Base-by-base conservation (phyloP, 35 echinoderm and acorn worm genomes). In the Stichopus chloronotus region DNA sequence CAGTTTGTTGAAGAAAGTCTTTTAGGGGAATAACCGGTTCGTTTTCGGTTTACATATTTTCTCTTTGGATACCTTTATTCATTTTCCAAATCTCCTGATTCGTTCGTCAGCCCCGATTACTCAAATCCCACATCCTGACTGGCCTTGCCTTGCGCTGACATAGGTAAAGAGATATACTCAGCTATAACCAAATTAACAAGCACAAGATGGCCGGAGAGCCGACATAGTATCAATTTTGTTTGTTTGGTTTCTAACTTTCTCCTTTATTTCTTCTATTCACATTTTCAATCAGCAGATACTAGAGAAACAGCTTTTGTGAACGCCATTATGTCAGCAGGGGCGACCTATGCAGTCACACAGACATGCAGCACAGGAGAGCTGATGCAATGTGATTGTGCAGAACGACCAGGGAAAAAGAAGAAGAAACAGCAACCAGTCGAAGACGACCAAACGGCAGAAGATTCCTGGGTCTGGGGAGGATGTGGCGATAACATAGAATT, bases 361-460 rank as follows among this genome's bases (percentile, higher is more conserved):
- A 95, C 97, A 23, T 99, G 97, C 71, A 96, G 95, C 24, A 94
- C 95, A 91, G 97, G 97, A 5, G 91, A 94, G n/a, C 88, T 99
- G 0, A 86, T 89, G 53, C 95, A 99, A 80, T 99, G 97, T 79
- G 97, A 94, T 0, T 99, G 97, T 81, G 97, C 92, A 17, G 92
- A 93, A 19, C 59, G 84, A 17, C 91, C 95, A 22, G 92, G 55
- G 22, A 92, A 58, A n/a, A 90, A 86, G 2, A 91, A 78, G 54
- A 77, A 76, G 69, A 69, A 89, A 71, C 59, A 69, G 10, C 57
- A 13, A 71, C 8, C 71, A 89, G 52, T 71, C 30, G 80, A 83
- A 43, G 57, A 84, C 5, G 80, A 77, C 22, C 78, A 61, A 2
- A 23, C 30, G 30, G 30, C 43, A 4, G 92, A 96, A 16, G 96